A percentile compares a stretch with the other conserved stretches of the same genome.
Evolutionary conservation across 2,797 vertebrate species (phyloP).

Genomic region (Coregonus sp.): DNA sequence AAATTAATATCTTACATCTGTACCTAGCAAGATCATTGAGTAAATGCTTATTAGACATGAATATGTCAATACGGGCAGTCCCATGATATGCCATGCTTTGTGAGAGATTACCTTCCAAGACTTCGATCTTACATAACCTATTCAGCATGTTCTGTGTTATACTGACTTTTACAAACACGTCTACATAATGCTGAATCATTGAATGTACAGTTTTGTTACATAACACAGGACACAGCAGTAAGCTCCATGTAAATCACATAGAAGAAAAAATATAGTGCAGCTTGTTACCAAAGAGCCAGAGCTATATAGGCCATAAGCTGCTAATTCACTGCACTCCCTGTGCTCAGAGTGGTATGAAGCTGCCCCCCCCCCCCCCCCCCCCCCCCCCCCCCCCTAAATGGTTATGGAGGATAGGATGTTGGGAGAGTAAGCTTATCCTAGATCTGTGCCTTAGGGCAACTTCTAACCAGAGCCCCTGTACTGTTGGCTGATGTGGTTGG

Average conservation of each 20-base stretch:
- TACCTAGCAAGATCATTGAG: too few species aligned
- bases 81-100: too few species aligned
- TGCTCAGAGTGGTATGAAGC: neutral
- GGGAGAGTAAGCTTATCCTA: neutral
- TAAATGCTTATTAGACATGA: neutral
- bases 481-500: neutral
- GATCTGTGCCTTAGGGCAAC: neutral
- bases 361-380: too few species aligned
- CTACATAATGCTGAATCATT: constrained; percentile 1
- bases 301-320: neutral
- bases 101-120: neutral
- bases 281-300: neutral
- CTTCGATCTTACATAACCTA: neutral
- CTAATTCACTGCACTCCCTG: too few species aligned
- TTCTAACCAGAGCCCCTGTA: neutral
- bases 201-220: neutral
- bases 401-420: too few species aligned
- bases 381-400: too few species aligned
- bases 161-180: neutral
- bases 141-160: too few species aligned
- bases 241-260: constrained; percentile 4
- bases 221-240: neutral
- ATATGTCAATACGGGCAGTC: neutral
- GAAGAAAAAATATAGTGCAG: neutral
- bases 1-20: too few species aligned